A percentile compares a stretch with the other conserved stretches of the same genome.
Conservation (phyloP, 2,113 vertebrate genomes). For the Centropristis striata region DNA sequence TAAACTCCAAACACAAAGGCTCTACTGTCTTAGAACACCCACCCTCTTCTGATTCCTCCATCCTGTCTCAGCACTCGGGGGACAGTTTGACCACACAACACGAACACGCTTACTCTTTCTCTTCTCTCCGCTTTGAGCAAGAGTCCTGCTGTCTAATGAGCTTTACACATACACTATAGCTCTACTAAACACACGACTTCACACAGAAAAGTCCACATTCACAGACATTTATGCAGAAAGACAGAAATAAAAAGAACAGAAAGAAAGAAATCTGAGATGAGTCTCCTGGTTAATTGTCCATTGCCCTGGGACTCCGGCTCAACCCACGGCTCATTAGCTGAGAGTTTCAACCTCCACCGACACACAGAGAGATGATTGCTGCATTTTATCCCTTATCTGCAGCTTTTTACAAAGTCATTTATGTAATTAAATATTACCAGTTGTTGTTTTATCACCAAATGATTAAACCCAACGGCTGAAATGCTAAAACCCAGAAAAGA, state of each 20-base stretch:
- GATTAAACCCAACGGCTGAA: slow-evolving; percentile 46
- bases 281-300: slow-evolving; percentile 74
- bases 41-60: not conserved
- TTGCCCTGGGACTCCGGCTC: slow-evolving; percentile 69
- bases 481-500: slow-evolving; percentile 18
- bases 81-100: slow-evolving; percentile 27
- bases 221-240: slow-evolving; percentile 24
- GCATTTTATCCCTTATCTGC: slow-evolving; percentile 48
- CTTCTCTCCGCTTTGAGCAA: slow-evolving; percentile 1
- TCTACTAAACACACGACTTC: slow-evolving; percentile 18
- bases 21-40: not conserved
- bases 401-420: slow-evolving; percentile 61
- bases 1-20: not conserved
- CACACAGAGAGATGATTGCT: slow-evolving; percentile 46
- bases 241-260: slow-evolving; percentile 2
- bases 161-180: slow-evolving; percentile 28
- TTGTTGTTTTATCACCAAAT: slow-evolving; percentile 66
- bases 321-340: slow-evolving; percentile 70
- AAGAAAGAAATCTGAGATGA: slow-evolving; percentile 46
- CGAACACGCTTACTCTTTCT: not conserved
- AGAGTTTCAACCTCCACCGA: slow-evolving; percentile 52
- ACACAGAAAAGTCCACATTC: slow-evolving; percentile 23
- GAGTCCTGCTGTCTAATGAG: slow-evolving; percentile 45
- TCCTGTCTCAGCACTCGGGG: not conserved
- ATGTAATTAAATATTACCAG: slow-evolving; percentile 66